A percentile compares a stretch with the other conserved stretches of the same genome.
Conservation (phyloP, 2,888 invertebrate species). For the Coelopa pilipes region DNA sequence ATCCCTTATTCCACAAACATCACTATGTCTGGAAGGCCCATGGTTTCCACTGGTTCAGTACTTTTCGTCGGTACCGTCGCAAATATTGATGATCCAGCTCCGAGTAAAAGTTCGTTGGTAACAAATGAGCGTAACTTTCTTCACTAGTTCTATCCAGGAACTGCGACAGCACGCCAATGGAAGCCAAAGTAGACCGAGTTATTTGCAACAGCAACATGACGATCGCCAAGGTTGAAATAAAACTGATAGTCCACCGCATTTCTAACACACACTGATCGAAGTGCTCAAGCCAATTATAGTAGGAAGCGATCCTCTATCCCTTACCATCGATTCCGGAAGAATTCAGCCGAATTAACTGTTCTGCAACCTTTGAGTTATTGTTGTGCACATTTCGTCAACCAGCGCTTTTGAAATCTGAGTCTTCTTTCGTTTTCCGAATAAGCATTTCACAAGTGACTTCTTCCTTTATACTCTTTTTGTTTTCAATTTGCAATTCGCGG, state of each 20-base stretch:
- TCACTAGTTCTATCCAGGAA: slow-evolving; percentile 30
- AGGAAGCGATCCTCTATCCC: too few relatives aligned
- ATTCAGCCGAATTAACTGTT: neutral
- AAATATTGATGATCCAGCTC: slow-evolving; percentile 53
- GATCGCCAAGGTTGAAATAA: too few relatives aligned
- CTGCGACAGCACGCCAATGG: slow-evolving; percentile 23
- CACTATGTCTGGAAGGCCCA: too few relatives aligned
- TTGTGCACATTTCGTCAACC: slow-evolving; percentile 5
- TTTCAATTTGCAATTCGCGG: neutral
- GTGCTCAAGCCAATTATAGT: too few relatives aligned
- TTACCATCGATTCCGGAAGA: neutral
- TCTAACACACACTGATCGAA: too few relatives aligned
- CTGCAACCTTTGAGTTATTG: neutral
- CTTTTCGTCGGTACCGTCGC: slow-evolving; percentile 47
- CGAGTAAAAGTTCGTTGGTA: slow-evolving; percentile 54
- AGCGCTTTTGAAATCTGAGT: too few relatives aligned
- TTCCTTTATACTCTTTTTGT: neutral
- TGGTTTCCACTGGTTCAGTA: slow-evolving; percentile 4
- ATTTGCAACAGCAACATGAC: neutral
- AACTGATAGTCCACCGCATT: too few relatives aligned
- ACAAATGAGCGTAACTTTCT: slow-evolving; percentile 43
- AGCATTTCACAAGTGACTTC: too few relatives aligned
- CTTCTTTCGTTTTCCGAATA: slow-evolving; percentile 1
- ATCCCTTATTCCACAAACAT: too few relatives aligned
- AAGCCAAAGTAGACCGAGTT: neutral